Evolutionary conservation across 2,888 invertebrate genomes (phyloP).

Genomic region (Archips crataeganus): DNA sequence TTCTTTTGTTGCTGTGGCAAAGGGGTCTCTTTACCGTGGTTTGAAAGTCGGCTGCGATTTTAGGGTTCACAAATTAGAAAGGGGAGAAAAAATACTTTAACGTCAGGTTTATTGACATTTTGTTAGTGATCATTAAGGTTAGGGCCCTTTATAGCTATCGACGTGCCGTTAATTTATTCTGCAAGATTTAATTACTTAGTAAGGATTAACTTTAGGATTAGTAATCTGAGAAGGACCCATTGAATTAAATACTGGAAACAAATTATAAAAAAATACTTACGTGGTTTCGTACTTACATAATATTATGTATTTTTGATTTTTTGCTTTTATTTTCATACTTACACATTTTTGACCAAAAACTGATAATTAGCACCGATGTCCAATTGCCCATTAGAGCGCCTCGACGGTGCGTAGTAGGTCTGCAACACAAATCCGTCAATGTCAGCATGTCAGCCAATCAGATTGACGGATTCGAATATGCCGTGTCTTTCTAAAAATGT

Average conservation of each 20-base stretch:
- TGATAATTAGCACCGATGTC: not conserved
- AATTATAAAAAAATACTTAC: too few relatives aligned
- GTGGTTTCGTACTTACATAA: too few relatives aligned
- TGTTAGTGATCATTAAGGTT: constrained; percentile 80
- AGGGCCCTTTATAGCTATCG: constrained; percentile 69
- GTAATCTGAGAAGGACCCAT: not conserved
- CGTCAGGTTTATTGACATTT: constrained; percentile 83
- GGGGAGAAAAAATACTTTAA: constrained; percentile 77
- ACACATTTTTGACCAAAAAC: too few relatives aligned
- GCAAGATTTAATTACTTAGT: not conserved
- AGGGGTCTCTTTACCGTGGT: constrained; percentile 53
- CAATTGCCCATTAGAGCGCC: not conserved
- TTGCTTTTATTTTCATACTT: too few relatives aligned
- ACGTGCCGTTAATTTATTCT: constrained; percentile 57
- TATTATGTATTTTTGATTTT: too few relatives aligned
- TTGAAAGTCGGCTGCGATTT: constrained; percentile 69
- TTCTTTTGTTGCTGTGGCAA: constrained; percentile 43
- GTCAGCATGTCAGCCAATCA: constrained; percentile 10
- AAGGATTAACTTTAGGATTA: not conserved
- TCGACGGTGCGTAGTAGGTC: not conserved
- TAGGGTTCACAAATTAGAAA: constrained; percentile 82
- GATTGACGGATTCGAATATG: constrained; percentile 9
- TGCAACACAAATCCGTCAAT: constrained; percentile 4
- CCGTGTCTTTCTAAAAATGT: not conserved
- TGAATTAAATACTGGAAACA: too few relatives aligned